These are phyloP conservation scores for Nannobrachium achirus DNA, from an alignment of 2,113 vertebrate genomes.

Conservation along the genomic window DNA sequence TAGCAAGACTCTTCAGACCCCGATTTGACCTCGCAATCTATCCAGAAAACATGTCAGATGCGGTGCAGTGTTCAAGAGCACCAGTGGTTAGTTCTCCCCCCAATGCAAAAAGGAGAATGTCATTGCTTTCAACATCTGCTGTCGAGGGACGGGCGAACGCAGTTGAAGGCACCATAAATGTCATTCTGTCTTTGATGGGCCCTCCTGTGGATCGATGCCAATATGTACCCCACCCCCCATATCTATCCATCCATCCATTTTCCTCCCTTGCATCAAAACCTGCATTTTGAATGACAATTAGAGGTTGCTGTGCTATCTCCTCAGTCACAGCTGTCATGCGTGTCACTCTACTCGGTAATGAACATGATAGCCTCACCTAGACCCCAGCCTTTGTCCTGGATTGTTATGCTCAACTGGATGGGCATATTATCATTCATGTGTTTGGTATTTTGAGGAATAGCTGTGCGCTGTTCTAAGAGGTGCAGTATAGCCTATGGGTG, in stretches of 20 bases:
- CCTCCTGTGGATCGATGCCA: constrained; percentile 72
- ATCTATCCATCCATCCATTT: constrained; percentile 12
- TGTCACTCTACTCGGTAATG: too few relatives aligned
- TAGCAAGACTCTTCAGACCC: constrained; percentile 41
- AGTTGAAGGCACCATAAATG: constrained; percentile 65
- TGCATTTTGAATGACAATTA: constrained; percentile 31
- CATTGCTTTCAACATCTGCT: constrained; percentile 43
- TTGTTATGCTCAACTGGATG: too few relatives aligned
- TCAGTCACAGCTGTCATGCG: constrained; percentile 43
- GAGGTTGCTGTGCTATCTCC: constrained; percentile 27
- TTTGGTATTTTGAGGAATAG: too few relatives aligned
- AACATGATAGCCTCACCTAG: too few relatives aligned
- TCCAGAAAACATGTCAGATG: constrained; percentile 1
- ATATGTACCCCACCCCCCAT: constrained; percentile 53
- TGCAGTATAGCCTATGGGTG: too few relatives aligned
- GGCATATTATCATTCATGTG: too few relatives aligned
- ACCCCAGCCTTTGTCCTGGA: background rate
- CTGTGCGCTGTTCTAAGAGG: too few relatives aligned
- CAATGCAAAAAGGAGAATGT: constrained; percentile 55
- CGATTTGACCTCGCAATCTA: constrained; percentile 20
- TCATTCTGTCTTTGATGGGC: constrained; percentile 67
- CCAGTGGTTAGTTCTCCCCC: constrained; percentile 39
- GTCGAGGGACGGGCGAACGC: constrained; percentile 37
- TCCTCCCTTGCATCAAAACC: constrained; percentile 1
- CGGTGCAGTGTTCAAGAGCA: constrained; percentile 47